Percentiles rank a stretch among this genome's conserved stretches.
Evolutionary conservation across 2,888 invertebrate genomes (phyloP).

Genomic region (Apodemia hepburni): DNA sequence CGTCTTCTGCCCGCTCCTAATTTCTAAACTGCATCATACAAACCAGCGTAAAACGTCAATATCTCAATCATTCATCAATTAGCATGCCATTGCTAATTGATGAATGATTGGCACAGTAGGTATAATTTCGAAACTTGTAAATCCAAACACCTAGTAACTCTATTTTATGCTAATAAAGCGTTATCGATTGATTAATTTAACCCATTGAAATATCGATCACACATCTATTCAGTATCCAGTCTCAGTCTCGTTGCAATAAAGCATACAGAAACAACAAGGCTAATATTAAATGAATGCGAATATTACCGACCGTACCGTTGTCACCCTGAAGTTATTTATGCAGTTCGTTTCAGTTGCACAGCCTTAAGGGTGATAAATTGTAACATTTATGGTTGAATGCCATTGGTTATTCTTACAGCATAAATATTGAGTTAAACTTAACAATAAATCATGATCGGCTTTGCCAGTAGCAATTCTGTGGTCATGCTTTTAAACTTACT

Average conservation of each 20-base stretch:
- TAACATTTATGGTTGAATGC: background rate
- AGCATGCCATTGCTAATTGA: too few relatives aligned
- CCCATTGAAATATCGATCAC: too few relatives aligned
- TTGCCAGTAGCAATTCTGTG: background rate
- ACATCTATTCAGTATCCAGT: too few relatives aligned
- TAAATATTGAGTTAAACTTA: background rate
- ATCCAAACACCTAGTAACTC: too few relatives aligned
- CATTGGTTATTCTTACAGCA: background rate
- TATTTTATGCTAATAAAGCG: too few relatives aligned
- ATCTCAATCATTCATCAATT: too few relatives aligned
- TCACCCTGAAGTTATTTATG: constrained; percentile 7
- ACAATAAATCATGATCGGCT: constrained; percentile 1
- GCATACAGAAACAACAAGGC: background rate
- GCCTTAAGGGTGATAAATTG: constrained; percentile 12
- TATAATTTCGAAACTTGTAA: too few relatives aligned
- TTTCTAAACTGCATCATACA: too few relatives aligned
- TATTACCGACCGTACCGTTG: background rate
- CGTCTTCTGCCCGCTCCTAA: too few relatives aligned
- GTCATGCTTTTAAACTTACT: background rate
- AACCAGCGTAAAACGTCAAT: too few relatives aligned
- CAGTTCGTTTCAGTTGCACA: background rate
- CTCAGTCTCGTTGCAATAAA: background rate
- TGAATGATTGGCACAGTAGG: too few relatives aligned
- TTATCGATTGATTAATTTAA: too few relatives aligned
- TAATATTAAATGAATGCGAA: background rate